Evolutionary conservation across 1,140 invertebrate species (phyloP).

Genomic region (Calliphora vicina): DNA sequence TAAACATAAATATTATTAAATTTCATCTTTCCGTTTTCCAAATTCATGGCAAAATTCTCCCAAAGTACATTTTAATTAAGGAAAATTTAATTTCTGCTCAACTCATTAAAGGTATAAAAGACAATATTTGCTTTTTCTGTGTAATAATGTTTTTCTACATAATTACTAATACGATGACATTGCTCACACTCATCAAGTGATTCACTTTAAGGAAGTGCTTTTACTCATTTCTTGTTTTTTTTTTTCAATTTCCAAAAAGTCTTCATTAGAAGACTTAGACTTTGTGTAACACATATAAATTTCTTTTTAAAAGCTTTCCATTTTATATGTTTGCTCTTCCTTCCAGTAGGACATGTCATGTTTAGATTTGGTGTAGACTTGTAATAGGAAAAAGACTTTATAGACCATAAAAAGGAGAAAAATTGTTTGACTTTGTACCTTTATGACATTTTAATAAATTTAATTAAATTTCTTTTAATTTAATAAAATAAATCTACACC

Average conservation of each 20-base stretch:
- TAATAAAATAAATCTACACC: background rate
- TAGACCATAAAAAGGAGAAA: background rate
- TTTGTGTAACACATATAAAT: background rate
- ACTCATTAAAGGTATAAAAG: too few relatives aligned
- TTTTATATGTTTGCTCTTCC: background rate
- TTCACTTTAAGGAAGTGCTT: too few relatives aligned
- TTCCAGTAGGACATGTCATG: background rate
- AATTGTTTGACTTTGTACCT: background rate
- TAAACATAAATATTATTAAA: too few relatives aligned
- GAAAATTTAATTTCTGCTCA: too few relatives aligned
- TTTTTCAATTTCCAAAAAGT: too few relatives aligned
- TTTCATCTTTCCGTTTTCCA: too few relatives aligned
- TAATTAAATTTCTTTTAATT: background rate
- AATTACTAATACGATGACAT: too few relatives aligned
- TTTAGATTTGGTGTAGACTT: background rate
- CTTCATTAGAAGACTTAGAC: background rate
- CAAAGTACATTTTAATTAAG: too few relatives aligned
- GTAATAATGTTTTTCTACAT: too few relatives aligned
- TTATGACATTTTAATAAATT: slow-evolving; percentile 2
- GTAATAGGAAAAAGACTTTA: background rate
- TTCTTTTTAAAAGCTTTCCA: background rate
- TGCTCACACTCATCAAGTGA: background rate
- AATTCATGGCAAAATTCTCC: too few relatives aligned
- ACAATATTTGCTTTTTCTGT: too few relatives aligned
- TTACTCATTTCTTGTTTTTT: too few relatives aligned